Conservation (phyloP, 2,888 invertebrate species). For the Chaitophorus viminalis region DNA sequence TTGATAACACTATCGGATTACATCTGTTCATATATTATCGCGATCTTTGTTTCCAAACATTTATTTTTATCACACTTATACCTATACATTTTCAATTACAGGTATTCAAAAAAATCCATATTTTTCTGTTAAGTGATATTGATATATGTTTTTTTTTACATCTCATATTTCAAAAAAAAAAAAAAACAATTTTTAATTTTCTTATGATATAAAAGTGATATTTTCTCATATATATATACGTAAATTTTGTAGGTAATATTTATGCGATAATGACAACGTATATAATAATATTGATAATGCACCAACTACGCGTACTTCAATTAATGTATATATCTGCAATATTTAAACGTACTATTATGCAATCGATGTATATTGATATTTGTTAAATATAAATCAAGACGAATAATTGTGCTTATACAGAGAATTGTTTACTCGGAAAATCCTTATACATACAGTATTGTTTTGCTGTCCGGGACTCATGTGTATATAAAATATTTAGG, state of each 20-base stretch:
- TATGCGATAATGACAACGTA: not conserved
- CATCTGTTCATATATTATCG: not conserved
- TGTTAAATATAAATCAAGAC: not conserved
- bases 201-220: too few relatives aligned
- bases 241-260: not conserved
- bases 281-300: slow-evolving; percentile 13
- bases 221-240: not conserved
- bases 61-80: not conserved
- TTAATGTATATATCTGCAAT: too few relatives aligned
- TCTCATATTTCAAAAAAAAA: too few relatives aligned
- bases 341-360: not conserved
- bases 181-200: too few relatives aligned
- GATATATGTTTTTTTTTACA: too few relatives aligned
- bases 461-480: not conserved
- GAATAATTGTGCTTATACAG: not conserved
- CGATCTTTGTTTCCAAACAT: not conserved
- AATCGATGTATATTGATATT: not conserved
- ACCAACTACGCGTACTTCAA: not conserved
- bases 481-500: not conserved
- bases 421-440: not conserved
- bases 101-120: not conserved
- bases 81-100: too few relatives aligned
- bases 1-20: not conserved
- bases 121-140: slow-evolving; percentile 20
- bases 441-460: not conserved